Base-by-base conservation (phyloP, 2,888 invertebrate species). In the Adelphocoris suturalis region DNA sequence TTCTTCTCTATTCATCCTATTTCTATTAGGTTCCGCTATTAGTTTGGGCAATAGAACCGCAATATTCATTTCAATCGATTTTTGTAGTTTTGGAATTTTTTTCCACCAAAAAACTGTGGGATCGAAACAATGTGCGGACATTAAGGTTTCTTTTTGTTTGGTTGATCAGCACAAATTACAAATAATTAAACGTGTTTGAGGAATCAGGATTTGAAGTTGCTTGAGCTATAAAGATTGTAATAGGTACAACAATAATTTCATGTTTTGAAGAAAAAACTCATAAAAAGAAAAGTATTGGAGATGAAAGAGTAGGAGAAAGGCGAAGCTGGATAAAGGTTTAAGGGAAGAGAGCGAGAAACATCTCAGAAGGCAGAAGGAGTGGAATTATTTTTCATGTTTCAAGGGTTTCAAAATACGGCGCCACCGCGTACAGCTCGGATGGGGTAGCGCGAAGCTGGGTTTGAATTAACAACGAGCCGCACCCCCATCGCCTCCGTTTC, bases 381-480 rank as follows among this genome's bases (percentile, higher is more conserved):
- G 52, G 55, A 82, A 82, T 82, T 82, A 82, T 82, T 82, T 81
- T 82, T 82, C 82, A 82, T 82, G 82, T 82, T 82, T 82, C 82
- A 82, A 82, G 82, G 82, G 27, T 82, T 55, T 55, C 55, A 55
- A 82, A 82, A 82, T 82, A 55, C 82, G 23, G 52, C 82, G 47
- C 46, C 82, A 82, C 37, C 28, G n/a, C 52, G 28, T n/a, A 27
- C 52, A 37, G 46, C 37, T 14, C 5, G 46, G 80, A 19, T 46
- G 46, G 48, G 82, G 82, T 47, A 55, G 55, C 28, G 28, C 57
- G 85, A 19, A 85, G 4, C 46, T 78, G 61, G 85, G 61, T 85
- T 61, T 85, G 85, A 85, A 85, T 85, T 85, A 85, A 85, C 85
- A 85, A 85, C 85, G 57, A 85, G 55, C 85, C 85, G 48, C 57